Conservation (phyloP, 2,113 vertebrate species). For the Perognathus longimembris region DNA sequence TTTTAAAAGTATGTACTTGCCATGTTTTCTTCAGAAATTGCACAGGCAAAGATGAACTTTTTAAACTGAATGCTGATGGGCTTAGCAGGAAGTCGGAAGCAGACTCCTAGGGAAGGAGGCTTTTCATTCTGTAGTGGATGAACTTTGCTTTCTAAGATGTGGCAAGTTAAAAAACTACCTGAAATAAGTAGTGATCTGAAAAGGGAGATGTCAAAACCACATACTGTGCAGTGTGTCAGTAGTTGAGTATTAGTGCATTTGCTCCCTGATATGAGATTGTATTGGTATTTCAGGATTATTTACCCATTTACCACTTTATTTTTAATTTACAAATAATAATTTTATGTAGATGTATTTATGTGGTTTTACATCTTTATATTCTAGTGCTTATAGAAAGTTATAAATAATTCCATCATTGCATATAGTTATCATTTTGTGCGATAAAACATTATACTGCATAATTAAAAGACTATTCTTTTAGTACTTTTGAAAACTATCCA, state of each 20-base stretch:
- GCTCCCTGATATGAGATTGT: neutral
- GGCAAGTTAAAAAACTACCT: neutral
- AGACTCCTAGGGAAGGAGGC: neutral
- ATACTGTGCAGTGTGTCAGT: neutral
- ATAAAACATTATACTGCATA: neutral
- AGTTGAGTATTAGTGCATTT: neutral
- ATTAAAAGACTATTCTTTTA: neutral
- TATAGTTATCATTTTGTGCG: neutral
- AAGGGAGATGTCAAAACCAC: neutral
- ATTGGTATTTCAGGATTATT: neutral
- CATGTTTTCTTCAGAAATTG: neutral
- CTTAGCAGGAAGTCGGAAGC: neutral
- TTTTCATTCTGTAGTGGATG: neutral
- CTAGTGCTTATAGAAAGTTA: neutral
- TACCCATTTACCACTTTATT: neutral
- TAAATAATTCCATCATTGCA: neutral
- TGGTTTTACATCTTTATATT: neutral
- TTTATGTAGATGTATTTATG: neutral
- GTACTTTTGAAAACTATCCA: neutral
- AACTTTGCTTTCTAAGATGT: neutral
- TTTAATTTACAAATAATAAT: neutral
- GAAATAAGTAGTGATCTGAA: neutral
- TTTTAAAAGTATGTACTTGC: neutral
- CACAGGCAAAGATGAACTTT: too few species aligned
- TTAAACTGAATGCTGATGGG: neutral